These are phyloP conservation scores for Cantharis flavilabris DNA, from an alignment of 2,888 invertebrate species.

Conservation along the genomic window DNA sequence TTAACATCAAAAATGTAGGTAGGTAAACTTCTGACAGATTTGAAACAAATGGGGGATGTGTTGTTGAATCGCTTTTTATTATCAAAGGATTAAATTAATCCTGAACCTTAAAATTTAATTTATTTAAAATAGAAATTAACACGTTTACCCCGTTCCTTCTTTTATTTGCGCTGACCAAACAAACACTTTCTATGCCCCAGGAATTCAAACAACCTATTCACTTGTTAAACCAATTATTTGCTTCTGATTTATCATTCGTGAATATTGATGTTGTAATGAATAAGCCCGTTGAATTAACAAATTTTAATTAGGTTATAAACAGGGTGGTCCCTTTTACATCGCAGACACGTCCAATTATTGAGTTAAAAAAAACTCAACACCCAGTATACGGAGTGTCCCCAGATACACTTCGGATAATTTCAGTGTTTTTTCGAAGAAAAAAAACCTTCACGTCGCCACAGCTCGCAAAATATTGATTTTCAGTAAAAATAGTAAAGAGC, in stretches of 20 bases:
- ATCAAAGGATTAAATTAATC: not conserved
- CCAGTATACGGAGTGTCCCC: too few relatives aligned
- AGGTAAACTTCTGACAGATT: not conserved
- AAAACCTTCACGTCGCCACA: too few relatives aligned
- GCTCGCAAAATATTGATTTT: too few relatives aligned
- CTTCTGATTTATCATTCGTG: slow-evolving; percentile 44
- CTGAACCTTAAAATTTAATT: not conserved
- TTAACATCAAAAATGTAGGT: not conserved
- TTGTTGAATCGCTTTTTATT: not conserved
- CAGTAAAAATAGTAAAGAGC: too few relatives aligned
- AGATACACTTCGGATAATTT: too few relatives aligned
- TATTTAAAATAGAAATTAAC: not conserved
- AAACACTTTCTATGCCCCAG: slow-evolving; percentile 9
- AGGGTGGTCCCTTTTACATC: not conserved
- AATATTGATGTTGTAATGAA: slow-evolving; percentile 41
- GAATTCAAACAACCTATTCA: slow-evolving; percentile 23
- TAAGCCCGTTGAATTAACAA: slow-evolving; percentile 31
- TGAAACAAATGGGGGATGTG: not conserved
- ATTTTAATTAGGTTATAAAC: slow-evolving; percentile 30
- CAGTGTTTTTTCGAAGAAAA: too few relatives aligned
- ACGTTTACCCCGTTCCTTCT: not conserved
- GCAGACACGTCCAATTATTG: too few relatives aligned
- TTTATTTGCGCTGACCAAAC: slow-evolving; percentile 19
- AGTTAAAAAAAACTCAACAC: too few relatives aligned
- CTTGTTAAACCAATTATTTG: slow-evolving; percentile 42